Conservation (phyloP, 2,113 vertebrate genomes). For the Lepus europaeus region DNA sequence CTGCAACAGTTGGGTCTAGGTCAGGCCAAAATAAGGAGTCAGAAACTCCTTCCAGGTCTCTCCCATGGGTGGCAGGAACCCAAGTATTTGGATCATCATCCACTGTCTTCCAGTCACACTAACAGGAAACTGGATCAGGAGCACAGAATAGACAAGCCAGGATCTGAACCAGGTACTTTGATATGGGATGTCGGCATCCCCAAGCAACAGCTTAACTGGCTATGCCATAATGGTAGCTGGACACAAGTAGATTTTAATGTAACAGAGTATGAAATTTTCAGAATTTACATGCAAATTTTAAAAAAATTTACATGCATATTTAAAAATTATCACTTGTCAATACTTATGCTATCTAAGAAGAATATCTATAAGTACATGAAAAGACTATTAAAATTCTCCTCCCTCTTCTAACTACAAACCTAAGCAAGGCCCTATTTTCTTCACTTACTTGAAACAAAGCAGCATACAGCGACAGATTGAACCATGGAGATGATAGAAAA, state of each 20-base stretch:
- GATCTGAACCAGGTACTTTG: no score
- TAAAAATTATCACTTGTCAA: slow-evolving; percentile 67
- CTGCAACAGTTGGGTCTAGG: no score
- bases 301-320: slow-evolving; percentile 41
- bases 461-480: neutral
- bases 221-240: no score
- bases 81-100: no score
- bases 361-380: slow-evolving; percentile 56
- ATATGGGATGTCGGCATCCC: no score
- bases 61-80: no score
- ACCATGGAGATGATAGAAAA: neutral
- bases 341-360: slow-evolving; percentile 52
- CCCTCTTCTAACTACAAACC: slow-evolving; percentile 25
- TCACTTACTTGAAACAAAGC: slow-evolving; percentile 43
- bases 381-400: slow-evolving; percentile 36
- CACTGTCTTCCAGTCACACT: no score
- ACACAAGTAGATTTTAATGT: slow-evolving; percentile 2
- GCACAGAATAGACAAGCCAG: no score
- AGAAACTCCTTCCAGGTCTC: no score
- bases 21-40: no score
- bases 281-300: slow-evolving; percentile 24
- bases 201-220: no score
- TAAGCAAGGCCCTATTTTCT: neutral
- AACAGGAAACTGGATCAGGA: no score
- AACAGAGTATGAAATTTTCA: slow-evolving; percentile 66